Conservation (phyloP, 2,888 invertebrate genomes). For the Phyllotreta striolata region DNA sequence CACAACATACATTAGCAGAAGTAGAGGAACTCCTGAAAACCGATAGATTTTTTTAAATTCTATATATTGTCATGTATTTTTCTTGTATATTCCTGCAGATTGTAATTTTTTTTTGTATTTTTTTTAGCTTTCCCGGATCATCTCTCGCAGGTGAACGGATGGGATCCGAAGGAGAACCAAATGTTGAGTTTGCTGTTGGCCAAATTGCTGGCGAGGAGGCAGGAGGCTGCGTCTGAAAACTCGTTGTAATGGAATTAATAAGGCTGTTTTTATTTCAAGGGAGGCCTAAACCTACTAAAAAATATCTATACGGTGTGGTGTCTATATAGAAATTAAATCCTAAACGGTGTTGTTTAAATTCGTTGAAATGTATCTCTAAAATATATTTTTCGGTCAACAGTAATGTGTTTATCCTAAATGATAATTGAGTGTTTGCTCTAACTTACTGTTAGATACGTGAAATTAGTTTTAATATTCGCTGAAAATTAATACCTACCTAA, state of each 20-base stretch:
- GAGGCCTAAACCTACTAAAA: conserved; percentile 25
- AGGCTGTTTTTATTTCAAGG: conserved; percentile 19
- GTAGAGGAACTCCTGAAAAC: not conserved
- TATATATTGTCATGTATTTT: no score
- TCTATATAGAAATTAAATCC: not conserved
- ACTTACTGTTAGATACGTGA: no score
- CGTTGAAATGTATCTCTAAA: not conserved
- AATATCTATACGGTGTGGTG: conserved; percentile 11
- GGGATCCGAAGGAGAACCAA: conserved; percentile 20
- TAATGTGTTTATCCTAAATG: no score
- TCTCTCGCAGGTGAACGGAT: not conserved
- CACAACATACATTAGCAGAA: not conserved
- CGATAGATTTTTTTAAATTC: no score
- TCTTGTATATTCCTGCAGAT: no score
- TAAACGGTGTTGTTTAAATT: conserved; percentile 1
- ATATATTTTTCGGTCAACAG: not conserved
- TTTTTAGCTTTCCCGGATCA: not conserved
- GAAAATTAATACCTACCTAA: no score
- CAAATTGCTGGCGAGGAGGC: conserved; percentile 23
- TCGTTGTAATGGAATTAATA: conserved; percentile 20
- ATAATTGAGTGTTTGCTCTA: no score
- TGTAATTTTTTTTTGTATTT: conserved; percentile 11
- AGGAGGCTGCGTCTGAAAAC: conserved; percentile 2
- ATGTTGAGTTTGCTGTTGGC: conserved; percentile 10
- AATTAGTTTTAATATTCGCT: no score